Evolutionary conservation across 2,888 invertebrate species (phyloP), one percentile per base, ranked within the genome.

Genomic region (Ennomos fuscantarius): DNA sequence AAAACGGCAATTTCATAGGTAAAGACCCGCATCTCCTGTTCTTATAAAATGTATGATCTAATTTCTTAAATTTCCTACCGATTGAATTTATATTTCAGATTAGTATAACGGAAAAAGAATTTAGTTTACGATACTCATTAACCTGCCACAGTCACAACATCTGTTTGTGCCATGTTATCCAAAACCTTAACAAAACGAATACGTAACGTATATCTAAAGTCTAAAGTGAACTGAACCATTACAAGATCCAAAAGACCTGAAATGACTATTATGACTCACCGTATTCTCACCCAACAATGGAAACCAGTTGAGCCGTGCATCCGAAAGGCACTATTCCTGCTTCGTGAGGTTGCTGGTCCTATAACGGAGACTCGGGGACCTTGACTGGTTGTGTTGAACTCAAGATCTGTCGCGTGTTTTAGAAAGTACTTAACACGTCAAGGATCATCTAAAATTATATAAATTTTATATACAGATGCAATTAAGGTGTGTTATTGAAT

Each of bases 301-400:
- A 74, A 73, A 78, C 76, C 62, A 62, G 66, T 73, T 37, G 41
- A 44, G 45, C 59, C 73, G 72, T 72, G 74, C 69, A 71, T 67
- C 68, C 56, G 42, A 71, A 70, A 58, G 61, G 66, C 59, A 50
- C 56, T 56, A 53, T 76, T 55, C 13, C 48, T 50, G 52, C 57
- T 56, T 87, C 90, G 91, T 90, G 90, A 87, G 85, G 84, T 78
- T 72, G 76, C 69, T 88, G 90, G 79, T 78, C 89, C 81, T 86
- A 86, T 91, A 90, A 87, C 90, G 89, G 90, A 76, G 75, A 82
- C 80, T 70, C 75, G 72, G 74, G 72, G 87, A 86, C 89, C 89
- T 89, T 89, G 89, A 83, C 74, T 80, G 37, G 71, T 67, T 70
- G 73, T 73, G 41, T 76, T 86, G 84, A 84, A 84, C 86, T 83